Percentiles rank a stretch among this genome's conserved stretches.
Conservation (phyloP, 2,888 invertebrate genomes). For the Tinea trinotella region DNA sequence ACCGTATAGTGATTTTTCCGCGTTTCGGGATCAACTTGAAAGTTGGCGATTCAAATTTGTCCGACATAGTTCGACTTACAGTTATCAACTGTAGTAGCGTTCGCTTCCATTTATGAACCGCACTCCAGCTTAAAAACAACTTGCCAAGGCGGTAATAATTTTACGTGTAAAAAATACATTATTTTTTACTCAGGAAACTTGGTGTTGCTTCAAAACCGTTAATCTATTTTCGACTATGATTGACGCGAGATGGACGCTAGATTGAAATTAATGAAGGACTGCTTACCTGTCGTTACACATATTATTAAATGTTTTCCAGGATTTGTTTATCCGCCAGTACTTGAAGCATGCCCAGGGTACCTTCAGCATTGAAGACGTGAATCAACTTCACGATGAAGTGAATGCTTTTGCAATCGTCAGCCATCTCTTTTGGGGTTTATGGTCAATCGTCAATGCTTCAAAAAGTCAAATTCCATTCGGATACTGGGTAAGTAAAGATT, state of each 20-base stretch:
- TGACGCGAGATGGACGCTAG: background rate
- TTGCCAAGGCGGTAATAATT: too few relatives aligned
- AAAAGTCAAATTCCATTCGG: conserved; percentile 93
- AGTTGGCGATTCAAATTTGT: too few relatives aligned
- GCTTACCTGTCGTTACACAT: too few relatives aligned
- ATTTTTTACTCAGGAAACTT: too few relatives aligned
- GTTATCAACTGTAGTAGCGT: too few relatives aligned
- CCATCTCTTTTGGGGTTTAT: conserved; percentile 95
- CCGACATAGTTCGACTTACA: too few relatives aligned
- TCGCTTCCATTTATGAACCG: too few relatives aligned
- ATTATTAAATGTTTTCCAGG: conserved; percentile 35
- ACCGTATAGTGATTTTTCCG: too few relatives aligned
- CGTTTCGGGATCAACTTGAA: too few relatives aligned
- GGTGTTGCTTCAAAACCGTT: too few relatives aligned
- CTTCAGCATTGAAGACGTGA: conserved; percentile 67
- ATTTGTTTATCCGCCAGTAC: conserved; percentile 73
- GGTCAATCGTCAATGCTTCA: conserved; percentile 91
- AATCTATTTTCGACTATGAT: too few relatives aligned
- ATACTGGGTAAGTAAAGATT: conserved; percentile 93
- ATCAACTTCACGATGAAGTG: conserved; percentile 81
- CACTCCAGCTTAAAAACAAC: too few relatives aligned
- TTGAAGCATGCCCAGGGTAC: conserved; percentile 36
- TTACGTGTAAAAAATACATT: background rate
- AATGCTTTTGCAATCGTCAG: conserved; percentile 88
- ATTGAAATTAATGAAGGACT: background rate